These are phyloP conservation scores for Riptortus pedestris DNA, from an alignment of 1,140 invertebrate species.

Conservation along the genomic window DNA sequence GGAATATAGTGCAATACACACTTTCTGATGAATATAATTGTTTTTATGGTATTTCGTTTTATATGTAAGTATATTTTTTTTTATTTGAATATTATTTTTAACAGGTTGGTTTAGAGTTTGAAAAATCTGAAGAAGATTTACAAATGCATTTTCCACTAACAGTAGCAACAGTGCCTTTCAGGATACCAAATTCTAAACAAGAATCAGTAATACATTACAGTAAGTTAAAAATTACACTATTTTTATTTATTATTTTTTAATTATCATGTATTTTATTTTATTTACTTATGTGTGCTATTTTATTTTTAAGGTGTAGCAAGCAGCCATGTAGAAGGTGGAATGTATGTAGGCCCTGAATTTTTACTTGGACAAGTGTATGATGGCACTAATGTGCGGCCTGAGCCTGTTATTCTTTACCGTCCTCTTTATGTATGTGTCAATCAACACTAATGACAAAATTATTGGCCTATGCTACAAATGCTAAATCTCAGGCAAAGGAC, in stretches of 20 bases:
- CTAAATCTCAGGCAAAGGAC: no score
- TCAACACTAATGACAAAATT: conserved; percentile 5
- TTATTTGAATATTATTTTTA: no score
- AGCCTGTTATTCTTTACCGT: conserved; percentile 49
- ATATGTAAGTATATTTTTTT: no score
- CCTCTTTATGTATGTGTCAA: conserved; percentile 27
- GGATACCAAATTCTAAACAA: conserved; percentile 59
- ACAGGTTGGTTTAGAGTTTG: conserved; percentile 61
- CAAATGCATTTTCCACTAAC: conserved; percentile 72
- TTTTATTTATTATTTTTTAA: background rate
- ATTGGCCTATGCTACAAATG: no score
- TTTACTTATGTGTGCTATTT: no score
- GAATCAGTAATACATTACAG: conserved; percentile 60
- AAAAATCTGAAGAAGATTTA: conserved; percentile 61
- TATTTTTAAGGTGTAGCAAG: conserved; percentile 50
- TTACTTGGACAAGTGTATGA: conserved; percentile 73
- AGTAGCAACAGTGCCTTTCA: conserved; percentile 66
- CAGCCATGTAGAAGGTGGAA: conserved; percentile 65
- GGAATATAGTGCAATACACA: no score
- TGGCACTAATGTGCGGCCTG: conserved; percentile 43
- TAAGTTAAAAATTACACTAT: conserved; percentile 41
- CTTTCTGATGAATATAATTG: no score
- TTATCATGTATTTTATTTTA: no score
- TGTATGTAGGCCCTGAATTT: conserved; percentile 73
- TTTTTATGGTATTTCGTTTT: no score